Percentiles rank a stretch among this genome's conserved stretches.
Evolutionary conservation across 2,113 vertebrate species (phyloP).

Genomic region (Microcebus griseorufus): DNA sequence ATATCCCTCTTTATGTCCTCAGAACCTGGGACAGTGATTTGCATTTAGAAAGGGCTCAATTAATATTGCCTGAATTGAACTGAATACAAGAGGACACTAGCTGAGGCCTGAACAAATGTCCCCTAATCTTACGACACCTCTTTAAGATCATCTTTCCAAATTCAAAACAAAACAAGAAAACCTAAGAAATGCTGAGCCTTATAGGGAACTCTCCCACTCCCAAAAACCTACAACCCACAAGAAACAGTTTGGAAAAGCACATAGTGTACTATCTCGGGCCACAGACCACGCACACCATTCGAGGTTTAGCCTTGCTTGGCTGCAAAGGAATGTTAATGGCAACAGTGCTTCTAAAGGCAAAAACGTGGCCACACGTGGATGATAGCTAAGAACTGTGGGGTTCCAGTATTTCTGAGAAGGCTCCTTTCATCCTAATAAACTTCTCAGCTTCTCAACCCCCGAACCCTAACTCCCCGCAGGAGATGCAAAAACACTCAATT

Average conservation of each 20-base stretch:
- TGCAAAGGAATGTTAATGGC: background rate
- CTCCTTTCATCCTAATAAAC: conserved; percentile 30
- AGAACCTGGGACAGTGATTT: background rate
- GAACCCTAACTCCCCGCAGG: background rate
- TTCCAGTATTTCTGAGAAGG: conserved; percentile 56
- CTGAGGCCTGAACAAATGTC: background rate
- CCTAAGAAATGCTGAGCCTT: background rate
- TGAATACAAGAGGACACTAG: background rate
- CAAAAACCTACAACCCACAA: conserved; percentile 33
- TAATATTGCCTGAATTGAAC: background rate
- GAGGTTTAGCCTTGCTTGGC: background rate
- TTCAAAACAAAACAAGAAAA: background rate
- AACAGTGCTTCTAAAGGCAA: background rate
- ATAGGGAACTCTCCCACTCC: background rate
- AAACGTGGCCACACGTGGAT: background rate
- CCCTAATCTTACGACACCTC: background rate
- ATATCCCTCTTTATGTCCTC: background rate
- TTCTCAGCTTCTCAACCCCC: background rate
- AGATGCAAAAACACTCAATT: conserved; percentile 66
- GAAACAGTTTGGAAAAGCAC: conserved; percentile 29
- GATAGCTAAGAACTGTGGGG: background rate
- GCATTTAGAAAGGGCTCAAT: background rate
- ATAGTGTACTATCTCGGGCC: background rate
- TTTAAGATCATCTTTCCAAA: conserved; percentile 37
- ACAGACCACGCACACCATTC: conserved; percentile 30